These are phyloP conservation scores for Microdon myrmicae DNA, from an alignment of 2,888 invertebrate genomes.

Conservation along the genomic window DNA sequence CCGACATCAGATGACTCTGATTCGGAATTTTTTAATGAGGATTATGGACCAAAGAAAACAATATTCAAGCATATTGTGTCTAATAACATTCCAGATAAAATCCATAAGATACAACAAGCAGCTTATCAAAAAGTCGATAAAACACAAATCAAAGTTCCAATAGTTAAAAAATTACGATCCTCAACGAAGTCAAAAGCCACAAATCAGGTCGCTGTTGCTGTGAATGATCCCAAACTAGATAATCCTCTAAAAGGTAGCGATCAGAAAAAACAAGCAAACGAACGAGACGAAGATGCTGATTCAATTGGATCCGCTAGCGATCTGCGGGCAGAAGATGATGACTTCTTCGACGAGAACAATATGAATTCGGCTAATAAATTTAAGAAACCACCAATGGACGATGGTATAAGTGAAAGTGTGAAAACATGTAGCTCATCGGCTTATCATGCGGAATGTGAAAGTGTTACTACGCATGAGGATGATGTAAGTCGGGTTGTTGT, in stretches of 20 bases:
- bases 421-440: slow-evolving; percentile 76
- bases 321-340: slow-evolving; percentile 70
- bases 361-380: slow-evolving; percentile 60
- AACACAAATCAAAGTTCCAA: slow-evolving; percentile 64
- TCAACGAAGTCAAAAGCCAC: slow-evolving; percentile 60
- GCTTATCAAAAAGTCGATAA: slow-evolving; percentile 70
- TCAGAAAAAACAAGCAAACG: slow-evolving; percentile 55
- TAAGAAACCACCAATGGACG: slow-evolving; percentile 64
- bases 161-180: slow-evolving; percentile 68
- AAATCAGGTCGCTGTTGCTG: slow-evolving; percentile 53
- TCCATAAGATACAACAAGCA: slow-evolving; percentile 68
- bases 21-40: slow-evolving; percentile 66
- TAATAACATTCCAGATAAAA: slow-evolving; percentile 70
- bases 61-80: slow-evolving; percentile 67
- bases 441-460: slow-evolving; percentile 79
- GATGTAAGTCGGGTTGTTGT: slow-evolving; percentile 70
- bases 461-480: slow-evolving; percentile 73
- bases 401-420: slow-evolving; percentile 73
- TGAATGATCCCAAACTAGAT: slow-evolving; percentile 39
- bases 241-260: slow-evolving; percentile 42
- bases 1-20: slow-evolving; percentile 70
- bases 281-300: slow-evolving; percentile 71
- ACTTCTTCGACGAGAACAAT: slow-evolving; percentile 67
- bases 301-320: slow-evolving; percentile 81
- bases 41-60: slow-evolving; percentile 60